Percentiles rank a stretch among this genome's conserved stretches.
Evolutionary conservation across 2,888 invertebrate genomes (phyloP).

Genomic region (Volucella zonaria): DNA sequence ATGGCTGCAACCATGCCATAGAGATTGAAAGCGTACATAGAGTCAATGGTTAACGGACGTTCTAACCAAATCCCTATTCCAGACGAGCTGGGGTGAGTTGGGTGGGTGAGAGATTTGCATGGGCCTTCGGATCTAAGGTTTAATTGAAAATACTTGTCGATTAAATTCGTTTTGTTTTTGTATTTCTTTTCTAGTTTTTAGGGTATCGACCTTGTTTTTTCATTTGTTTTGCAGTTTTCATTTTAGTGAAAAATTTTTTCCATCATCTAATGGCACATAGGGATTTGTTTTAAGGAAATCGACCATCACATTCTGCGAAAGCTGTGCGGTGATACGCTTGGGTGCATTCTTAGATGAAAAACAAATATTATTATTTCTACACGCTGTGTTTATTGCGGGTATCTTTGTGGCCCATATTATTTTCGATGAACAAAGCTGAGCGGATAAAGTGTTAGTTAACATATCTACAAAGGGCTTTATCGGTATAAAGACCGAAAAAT

Average conservation of each 20-base stretch:
- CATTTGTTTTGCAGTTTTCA: constrained; percentile 1
- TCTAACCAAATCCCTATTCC: constrained; percentile 26
- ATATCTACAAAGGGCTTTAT: too few species aligned
- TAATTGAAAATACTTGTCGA: constrained; percentile 62
- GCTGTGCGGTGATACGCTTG: not conserved
- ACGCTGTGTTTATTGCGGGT: not conserved
- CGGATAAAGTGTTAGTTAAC: too few species aligned
- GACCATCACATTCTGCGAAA: not conserved
- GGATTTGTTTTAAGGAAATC: not conserved
- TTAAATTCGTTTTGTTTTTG: constrained; percentile 27
- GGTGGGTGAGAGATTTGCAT: constrained; percentile 13
- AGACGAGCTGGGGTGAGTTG: constrained; percentile 10
- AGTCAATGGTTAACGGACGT: constrained; percentile 42
- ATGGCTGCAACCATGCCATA: constrained; percentile 27
- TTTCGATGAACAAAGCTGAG: not conserved
- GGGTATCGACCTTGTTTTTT: constrained; percentile 3
- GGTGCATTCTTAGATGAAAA: constrained; percentile 5
- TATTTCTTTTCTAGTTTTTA: not conserved
- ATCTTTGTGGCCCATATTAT: constrained; percentile 2
- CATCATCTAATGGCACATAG: not conserved
- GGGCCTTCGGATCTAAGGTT: constrained; percentile 27
- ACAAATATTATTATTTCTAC: not conserved
- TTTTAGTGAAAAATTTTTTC: not conserved
- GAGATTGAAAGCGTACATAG: constrained; percentile 21
- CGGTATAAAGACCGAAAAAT: too few species aligned